A percentile compares a stretch with the other conserved stretches of the same genome.
Evolutionary conservation across 2,888 invertebrate species (phyloP).

Genomic region (Acheta domesticus): DNA sequence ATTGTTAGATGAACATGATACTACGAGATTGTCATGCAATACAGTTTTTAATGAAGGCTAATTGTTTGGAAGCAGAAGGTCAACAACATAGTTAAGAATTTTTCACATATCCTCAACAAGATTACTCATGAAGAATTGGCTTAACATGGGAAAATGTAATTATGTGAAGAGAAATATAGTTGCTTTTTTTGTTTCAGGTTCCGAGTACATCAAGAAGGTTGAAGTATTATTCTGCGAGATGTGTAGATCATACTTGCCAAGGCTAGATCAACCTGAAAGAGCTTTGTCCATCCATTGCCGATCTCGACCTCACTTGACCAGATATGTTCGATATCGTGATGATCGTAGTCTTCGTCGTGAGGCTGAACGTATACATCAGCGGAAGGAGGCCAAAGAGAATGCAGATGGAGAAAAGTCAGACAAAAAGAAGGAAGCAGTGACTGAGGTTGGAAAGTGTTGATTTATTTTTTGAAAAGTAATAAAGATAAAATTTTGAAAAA

Average conservation of each 20-base stretch:
- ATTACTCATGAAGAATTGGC: too few relatives aligned
- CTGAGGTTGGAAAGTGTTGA: conserved; percentile 22
- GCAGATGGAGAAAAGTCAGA: conserved; percentile 46
- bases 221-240: conserved; percentile 78
- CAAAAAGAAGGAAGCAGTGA: conserved; percentile 36
- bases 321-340: conserved; percentile 73
- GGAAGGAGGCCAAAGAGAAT: conserved; percentile 44
- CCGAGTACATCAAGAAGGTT: conserved; percentile 72
- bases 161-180: too few relatives aligned
- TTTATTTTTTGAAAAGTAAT: background rate
- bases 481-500: background rate
- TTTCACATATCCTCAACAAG: too few relatives aligned
- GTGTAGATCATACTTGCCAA: conserved; percentile 70
- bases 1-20: too few relatives aligned
- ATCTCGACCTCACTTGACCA: conserved; percentile 69
- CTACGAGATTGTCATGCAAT: too few relatives aligned
- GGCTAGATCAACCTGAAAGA: conserved; percentile 55
- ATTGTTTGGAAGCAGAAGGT: too few relatives aligned
- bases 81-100: too few relatives aligned
- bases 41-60: too few relatives aligned
- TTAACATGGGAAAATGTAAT: too few relatives aligned
- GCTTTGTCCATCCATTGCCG: conserved; percentile 70
- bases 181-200: conserved; percentile 46
- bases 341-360: conserved; percentile 68
- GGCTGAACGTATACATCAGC: conserved; percentile 52